phyloP scores from a whole-genome alignment of 2,113 vertebrate species.

The Mormyrus lacerda region DNA sequence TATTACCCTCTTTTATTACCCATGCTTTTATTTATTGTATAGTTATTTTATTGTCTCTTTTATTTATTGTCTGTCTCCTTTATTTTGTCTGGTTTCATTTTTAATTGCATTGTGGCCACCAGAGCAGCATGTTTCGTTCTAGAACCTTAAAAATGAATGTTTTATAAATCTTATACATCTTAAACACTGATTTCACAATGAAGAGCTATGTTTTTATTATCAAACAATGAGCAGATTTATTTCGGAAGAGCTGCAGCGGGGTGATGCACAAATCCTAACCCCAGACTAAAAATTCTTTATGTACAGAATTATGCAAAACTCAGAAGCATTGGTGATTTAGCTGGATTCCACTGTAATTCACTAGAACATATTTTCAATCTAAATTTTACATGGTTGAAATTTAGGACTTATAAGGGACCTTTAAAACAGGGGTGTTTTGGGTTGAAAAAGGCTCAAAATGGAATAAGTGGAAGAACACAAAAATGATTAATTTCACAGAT shows the following conservation, averaged over 20 bases:
- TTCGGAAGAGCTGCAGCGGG: background rate
- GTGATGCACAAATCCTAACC: background rate
- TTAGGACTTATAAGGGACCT: background rate
- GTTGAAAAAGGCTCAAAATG: background rate
- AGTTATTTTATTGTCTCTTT: background rate
- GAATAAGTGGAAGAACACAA: conserved; percentile 3
- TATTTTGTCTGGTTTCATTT: background rate
- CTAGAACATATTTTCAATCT: background rate
- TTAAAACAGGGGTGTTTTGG: background rate
- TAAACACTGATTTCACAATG: background rate
- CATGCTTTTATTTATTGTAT: background rate
- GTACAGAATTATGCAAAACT: background rate
- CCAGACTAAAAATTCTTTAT: background rate
- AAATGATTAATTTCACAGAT: background rate
- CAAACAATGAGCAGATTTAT: background rate
- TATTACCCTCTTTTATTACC: background rate
- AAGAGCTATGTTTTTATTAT: conserved; percentile 7
- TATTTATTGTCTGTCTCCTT: background rate
- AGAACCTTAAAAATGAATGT: background rate
- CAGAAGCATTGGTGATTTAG: background rate
- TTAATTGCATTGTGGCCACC: background rate
- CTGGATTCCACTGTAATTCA: background rate
- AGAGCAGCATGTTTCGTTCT: background rate
- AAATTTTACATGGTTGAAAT: conserved; percentile 5
- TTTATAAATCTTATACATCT: background rate